Evolutionary conservation across 2,797 vertebrate species (phyloP).

Genomic region (Linurgus olivaceus): DNA sequence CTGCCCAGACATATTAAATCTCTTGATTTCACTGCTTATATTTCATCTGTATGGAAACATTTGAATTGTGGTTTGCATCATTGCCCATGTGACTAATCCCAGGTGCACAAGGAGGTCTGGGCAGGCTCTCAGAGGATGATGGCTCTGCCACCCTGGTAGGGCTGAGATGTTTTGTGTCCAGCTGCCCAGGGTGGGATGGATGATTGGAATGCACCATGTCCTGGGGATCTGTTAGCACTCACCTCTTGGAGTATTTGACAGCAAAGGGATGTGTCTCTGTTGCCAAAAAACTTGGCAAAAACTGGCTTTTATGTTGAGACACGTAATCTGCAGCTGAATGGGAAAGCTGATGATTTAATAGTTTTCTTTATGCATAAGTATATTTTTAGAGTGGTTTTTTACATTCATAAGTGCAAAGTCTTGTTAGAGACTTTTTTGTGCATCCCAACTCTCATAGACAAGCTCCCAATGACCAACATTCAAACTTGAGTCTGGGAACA

Average conservation of each 20-base stretch:
- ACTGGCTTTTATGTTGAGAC: background rate
- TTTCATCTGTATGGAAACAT: background rate
- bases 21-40: background rate
- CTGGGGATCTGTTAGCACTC: background rate
- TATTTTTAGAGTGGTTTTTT: background rate
- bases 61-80: background rate
- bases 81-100: background rate
- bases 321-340: background rate
- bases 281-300: background rate
- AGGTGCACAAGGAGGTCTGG: background rate
- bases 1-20: background rate
- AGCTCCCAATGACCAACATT: background rate
- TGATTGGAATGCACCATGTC: background rate
- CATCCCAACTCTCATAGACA: background rate
- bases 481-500: background rate
- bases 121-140: background rate
- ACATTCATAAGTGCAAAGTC: background rate
- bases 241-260: background rate
- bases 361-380: background rate
- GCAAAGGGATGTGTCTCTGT: background rate
- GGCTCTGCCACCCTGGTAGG: fast-evolving
- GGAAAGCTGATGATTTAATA: background rate
- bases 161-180: background rate
- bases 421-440: background rate
- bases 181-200: fast-evolving